Base-by-base conservation (phyloP, 35 echinoderm and acorn worm genomes). In the Amphiura filiformis region DNA sequence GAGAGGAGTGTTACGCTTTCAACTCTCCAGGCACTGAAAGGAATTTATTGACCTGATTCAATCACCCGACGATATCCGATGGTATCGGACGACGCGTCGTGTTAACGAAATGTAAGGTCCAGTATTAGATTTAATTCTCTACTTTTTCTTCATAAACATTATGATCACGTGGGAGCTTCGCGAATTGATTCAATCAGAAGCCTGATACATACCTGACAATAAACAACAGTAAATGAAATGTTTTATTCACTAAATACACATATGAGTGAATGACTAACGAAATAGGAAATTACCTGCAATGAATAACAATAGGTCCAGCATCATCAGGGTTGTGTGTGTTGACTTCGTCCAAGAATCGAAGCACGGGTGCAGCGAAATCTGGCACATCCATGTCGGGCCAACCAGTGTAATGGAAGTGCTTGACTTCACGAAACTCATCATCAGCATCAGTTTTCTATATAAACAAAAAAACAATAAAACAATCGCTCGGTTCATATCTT, bases 351-450 rank as follows among this genome's bases (percentile, higher is more conserved):
- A 94, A 31, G 65, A 94, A 86, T 26, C 52, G 77, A 35, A 89
- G 42, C 31, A 94, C 76, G 37, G 82, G 35, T 23, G 56, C 80
- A 39, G 95, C 85, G 84, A 78, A 91, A 39, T 93, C 56, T 28
- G 95, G 95, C 20, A 94, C 91, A 32, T 87, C 89, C 95, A 97
- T 97, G 80, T 97, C 95, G 36, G 95, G 95, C 95, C 95, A 97
- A 26, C 88, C 89, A 38, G 89, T 97, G 52, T 88, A 97, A 75
- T 97, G 95, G 79, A 78, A 94, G 30, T 97, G 95, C 32, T 56
- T 76, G 18, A 97, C 86, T 26, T 80, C 37, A 34, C 91, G 85
- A 14, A 0, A 31, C 26, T 94, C 85, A 75, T 81, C 79, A 17
- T 39, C 36, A 22, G 76, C 11, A 77, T 36, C 78, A 9, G 14